phyloP scores from a whole-genome alignment of 1,140 invertebrate genomes.

The Cydia splendana region DNA sequence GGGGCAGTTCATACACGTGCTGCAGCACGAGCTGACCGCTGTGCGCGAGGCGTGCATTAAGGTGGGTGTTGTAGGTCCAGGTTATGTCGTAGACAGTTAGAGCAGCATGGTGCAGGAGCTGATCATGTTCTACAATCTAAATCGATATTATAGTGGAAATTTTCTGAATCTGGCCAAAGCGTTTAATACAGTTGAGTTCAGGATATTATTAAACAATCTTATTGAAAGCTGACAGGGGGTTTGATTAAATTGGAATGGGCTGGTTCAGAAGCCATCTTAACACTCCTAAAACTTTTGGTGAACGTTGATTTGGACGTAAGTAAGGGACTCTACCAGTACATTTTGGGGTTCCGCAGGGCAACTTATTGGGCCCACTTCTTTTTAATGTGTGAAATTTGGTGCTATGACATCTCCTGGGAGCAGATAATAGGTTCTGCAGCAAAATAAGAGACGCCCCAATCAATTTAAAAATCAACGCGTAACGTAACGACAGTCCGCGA shows the following conservation, averaged over 20 bases:
- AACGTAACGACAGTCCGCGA: no score
- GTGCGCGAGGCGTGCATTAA: conserved; percentile 98
- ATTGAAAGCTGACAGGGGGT: not conserved
- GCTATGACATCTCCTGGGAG: no score
- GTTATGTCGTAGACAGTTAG: not conserved
- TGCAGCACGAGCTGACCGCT: conserved; percentile 98
- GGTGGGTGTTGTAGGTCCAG: no score
- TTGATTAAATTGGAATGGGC: not conserved
- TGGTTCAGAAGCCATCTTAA: not conserved
- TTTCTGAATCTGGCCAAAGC: not conserved
- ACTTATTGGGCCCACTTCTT: not conserved
- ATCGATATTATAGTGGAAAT: not conserved
- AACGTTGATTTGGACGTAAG: not conserved
- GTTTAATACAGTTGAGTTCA: not conserved
- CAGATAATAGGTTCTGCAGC: no score
- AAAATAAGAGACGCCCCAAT: no score
- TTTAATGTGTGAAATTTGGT: no score
- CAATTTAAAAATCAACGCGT: no score
- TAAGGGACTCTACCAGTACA: not conserved
- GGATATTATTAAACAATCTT: no score
- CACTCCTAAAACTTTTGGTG: not conserved
- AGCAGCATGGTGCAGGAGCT: conserved; percentile 58
- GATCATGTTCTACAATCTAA: conserved; percentile 72
- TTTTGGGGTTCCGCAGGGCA: not conserved
- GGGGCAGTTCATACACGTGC: conserved; percentile 92